A percentile compares a stretch with the other conserved stretches of the same genome.
Evolutionary conservation across 2,888 invertebrate species (phyloP).

Genomic region (Platerodrilus igneus): DNA sequence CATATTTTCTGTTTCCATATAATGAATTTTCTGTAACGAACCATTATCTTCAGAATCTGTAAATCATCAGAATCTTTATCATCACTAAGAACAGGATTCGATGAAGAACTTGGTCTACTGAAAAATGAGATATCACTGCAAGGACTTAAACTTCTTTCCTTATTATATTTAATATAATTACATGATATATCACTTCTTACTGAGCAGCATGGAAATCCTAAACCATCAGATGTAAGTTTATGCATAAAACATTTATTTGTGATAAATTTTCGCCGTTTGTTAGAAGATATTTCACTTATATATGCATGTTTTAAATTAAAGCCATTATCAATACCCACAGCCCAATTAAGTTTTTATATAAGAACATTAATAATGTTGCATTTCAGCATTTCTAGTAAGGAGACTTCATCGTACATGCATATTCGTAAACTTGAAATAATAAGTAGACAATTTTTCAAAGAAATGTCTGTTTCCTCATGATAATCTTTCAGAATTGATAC

Average conservation of each 20-base stretch:
- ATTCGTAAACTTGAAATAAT: constrained; percentile 37
- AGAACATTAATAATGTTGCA: constrained; percentile 36
- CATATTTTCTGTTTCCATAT: too few relatives aligned
- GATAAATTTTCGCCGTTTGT: too few relatives aligned
- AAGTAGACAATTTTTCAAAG: constrained; percentile 38
- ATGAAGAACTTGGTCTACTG: constrained; percentile 28
- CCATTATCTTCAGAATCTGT: too few relatives aligned
- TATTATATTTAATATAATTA: too few relatives aligned
- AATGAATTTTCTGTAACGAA: too few relatives aligned
- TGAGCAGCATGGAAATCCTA: too few relatives aligned
- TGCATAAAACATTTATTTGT: too few relatives aligned
- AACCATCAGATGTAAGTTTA: too few relatives aligned
- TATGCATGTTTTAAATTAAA: constrained; percentile 23
- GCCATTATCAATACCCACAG: constrained; percentile 30
- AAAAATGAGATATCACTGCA: constrained; percentile 29
- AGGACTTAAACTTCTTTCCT: constrained; percentile 26
- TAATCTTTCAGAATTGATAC: constrained; percentile 36
- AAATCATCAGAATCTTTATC: too few relatives aligned
- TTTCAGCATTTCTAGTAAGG: constrained; percentile 11
- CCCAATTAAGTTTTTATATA: constrained; percentile 36
- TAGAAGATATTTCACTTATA: too few relatives aligned
- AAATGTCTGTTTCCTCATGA: constrained; percentile 26
- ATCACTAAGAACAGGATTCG: constrained; percentile 18
- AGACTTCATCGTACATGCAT: constrained; percentile 38
- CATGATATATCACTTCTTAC: too few relatives aligned